These are phyloP conservation scores for Formica exsecta DNA, from an alignment of 1,140 invertebrate genomes.

Conservation along the genomic window DNA sequence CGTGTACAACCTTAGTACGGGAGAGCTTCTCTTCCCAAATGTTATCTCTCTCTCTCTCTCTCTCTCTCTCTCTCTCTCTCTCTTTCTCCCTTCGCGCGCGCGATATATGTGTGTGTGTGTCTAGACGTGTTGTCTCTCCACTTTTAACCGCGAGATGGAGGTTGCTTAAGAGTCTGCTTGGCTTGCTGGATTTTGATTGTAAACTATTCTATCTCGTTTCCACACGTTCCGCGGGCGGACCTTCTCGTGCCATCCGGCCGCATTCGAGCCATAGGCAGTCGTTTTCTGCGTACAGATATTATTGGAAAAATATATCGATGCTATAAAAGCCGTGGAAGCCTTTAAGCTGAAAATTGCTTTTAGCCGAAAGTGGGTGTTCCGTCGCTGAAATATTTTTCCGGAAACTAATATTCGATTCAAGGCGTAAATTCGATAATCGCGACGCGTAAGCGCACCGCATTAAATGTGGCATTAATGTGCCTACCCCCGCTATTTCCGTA, in stretches of 20 bases:
- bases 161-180: slow-evolving; percentile 72
- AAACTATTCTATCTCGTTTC: slow-evolving; percentile 69
- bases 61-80: no score
- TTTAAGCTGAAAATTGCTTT: slow-evolving; percentile 78
- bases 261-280: slow-evolving; percentile 58
- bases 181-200: slow-evolving; percentile 74
- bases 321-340: slow-evolving; percentile 72
- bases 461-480: slow-evolving; percentile 62
- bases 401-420: slow-evolving; percentile 63
- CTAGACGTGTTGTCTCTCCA: no score
- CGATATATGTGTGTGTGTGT: no score
- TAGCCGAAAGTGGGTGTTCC: slow-evolving; percentile 68
- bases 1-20: slow-evolving; percentile 45
- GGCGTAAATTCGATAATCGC: slow-evolving; percentile 72
- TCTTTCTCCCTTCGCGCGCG: no score
- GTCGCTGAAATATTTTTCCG: slow-evolving; percentile 63
- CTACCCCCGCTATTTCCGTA: slow-evolving; percentile 46
- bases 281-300: slow-evolving; percentile 67
- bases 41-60: neutral
- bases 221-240: slow-evolving; percentile 28
- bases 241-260: slow-evolving; percentile 3
- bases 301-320: slow-evolving; percentile 76
- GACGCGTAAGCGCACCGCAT: slow-evolving; percentile 59
- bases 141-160: slow-evolving; percentile 68
- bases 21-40: slow-evolving; percentile 14